These are phyloP conservation scores for Drosophila birchii DNA, from an alignment of 2,888 invertebrate genomes.

Conservation along the genomic window DNA sequence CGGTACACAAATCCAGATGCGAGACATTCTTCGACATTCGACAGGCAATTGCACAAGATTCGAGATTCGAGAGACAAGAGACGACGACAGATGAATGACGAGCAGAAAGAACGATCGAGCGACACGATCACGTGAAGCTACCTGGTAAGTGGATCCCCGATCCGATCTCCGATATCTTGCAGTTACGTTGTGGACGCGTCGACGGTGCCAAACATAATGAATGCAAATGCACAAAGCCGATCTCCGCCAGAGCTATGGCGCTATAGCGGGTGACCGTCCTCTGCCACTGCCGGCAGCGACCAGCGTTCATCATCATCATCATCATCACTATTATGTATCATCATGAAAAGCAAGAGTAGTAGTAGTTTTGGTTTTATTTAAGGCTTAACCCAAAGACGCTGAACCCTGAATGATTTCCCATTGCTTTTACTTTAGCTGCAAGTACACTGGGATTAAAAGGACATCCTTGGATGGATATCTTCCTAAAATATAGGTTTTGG, in stretches of 20 bases:
- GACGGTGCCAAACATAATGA: slow-evolving; percentile 80
- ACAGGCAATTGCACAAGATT: slow-evolving; percentile 52
- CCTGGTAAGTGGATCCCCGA: slow-evolving; percentile 22
- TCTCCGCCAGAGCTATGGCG: slow-evolving; percentile 50
- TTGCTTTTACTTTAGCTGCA: slow-evolving; percentile 60
- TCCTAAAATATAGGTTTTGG: background rate
- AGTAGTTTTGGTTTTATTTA: slow-evolving; percentile 17
- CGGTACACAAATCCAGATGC: slow-evolving; percentile 72
- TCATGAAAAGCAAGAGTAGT: slow-evolving; percentile 30
- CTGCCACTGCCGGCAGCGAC: slow-evolving; percentile 18
- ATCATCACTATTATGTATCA: slow-evolving; percentile 31
- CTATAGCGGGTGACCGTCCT: slow-evolving; percentile 53
- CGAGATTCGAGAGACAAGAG: slow-evolving; percentile 18
- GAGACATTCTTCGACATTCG: slow-evolving; percentile 58
- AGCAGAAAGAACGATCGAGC: slow-evolving; percentile 52
- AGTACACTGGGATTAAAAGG: slow-evolving; percentile 13
- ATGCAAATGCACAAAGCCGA: slow-evolving; percentile 75
- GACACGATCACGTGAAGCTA: slow-evolving; percentile 35
- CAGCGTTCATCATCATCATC: slow-evolving; percentile 30
- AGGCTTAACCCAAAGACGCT: background rate
- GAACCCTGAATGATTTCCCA: slow-evolving; percentile 44
- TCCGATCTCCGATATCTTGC: slow-evolving; percentile 14
- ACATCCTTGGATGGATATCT: background rate
- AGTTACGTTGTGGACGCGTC: slow-evolving; percentile 68
- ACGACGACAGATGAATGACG: slow-evolving; percentile 51